Percentiles rank a stretch among this genome's conserved stretches.
phyloP scores from a whole-genome alignment of 2,888 invertebrate genomes.

The Platypus cylindrus region DNA sequence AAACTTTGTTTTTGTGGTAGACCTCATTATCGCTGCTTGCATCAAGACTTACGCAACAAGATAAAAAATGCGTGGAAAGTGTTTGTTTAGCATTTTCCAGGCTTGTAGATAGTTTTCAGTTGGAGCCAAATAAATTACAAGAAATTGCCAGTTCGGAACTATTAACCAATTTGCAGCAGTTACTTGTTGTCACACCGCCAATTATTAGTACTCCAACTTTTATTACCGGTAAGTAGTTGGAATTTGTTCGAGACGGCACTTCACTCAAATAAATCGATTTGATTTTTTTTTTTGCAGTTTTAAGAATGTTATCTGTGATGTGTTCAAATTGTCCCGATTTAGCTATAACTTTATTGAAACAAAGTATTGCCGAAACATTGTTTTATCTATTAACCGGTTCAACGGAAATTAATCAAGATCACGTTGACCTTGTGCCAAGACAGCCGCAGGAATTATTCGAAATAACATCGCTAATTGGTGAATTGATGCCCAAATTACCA shows the following conservation, averaged over 20 bases:
- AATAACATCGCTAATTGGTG: conserved; percentile 92
- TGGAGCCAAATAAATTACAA: conserved; percentile 77
- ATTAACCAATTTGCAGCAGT: conserved; percentile 83
- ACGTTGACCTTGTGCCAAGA: conserved; percentile 72
- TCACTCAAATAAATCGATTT: too few species aligned
- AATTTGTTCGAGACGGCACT: too few species aligned
- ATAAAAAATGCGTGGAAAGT: conserved; percentile 96
- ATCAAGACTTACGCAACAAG: conserved; percentile 67
- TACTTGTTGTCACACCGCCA: conserved; percentile 90
- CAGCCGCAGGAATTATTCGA: conserved; percentile 92
- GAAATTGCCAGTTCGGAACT: conserved; percentile 88
- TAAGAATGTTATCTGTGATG: conserved; percentile 93
- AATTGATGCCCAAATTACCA: conserved; percentile 92
- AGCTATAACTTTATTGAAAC: conserved; percentile 80
- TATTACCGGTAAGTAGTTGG: conserved; percentile 54
- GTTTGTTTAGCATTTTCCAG: conserved; percentile 94
- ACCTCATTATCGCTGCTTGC: conserved; percentile 81
- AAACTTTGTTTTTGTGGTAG: conserved; percentile 6
- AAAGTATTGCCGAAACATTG: conserved; percentile 91
- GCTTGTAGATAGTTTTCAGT: conserved; percentile 91
- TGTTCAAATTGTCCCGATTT: conserved; percentile 91
- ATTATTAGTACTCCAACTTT: conserved; percentile 90
- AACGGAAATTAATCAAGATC: conserved; percentile 41
- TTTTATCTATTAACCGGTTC: conserved; percentile 90
- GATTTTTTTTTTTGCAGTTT: conserved; percentile 39